Evolutionary conservation across 2,113 vertebrate species (phyloP), one percentile per base, ranked within the genome.

Genomic region (Menidia beryllina): DNA sequence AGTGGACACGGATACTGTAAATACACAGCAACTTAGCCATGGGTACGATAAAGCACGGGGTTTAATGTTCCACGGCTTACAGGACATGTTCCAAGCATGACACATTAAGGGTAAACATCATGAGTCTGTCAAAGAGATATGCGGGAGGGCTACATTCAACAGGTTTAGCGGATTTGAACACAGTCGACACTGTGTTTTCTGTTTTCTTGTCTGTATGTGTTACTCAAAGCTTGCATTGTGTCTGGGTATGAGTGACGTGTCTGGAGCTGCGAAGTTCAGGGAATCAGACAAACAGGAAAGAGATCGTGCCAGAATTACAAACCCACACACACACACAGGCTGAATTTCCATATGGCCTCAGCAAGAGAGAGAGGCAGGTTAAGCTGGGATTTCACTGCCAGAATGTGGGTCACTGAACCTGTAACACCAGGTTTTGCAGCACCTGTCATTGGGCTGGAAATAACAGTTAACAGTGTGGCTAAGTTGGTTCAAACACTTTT

Each of bases 371-470:
- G 75, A 63, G 30, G 41, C 8, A 2, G 57, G 74, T 70, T 84
- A 83, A 86, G 62, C 75, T 58, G 50, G 79, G 76, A 76, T 87
- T 86, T 77, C 34, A 45, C 48, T 8, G 17, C 1, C n/a, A 64
- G 39, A 7, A 80, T 69, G 65, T 80, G 69, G 73, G 67, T 80
- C 68, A 75, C 41, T 69, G 38, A 79, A 81, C 68, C 75, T 69
- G 67, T 60, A 75, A 56, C 26, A 36, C 24, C 7, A 5, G 21
- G 15, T 65, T 69, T 74, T 73, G 48, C 55, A 49, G 59, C 67
- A 14, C 27, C 34, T 34, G 41, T 58, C 53, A 62, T 12, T 12
- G 48, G 0, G 62, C 23, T 7, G 67, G 7, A 17, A 21, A 64
- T 60, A 66, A 66, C 71, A 56, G 52, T 61, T 58, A 66, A 60